Conservation (phyloP, 2,113 vertebrate species). For the Leucopsar rothschildi region DNA sequence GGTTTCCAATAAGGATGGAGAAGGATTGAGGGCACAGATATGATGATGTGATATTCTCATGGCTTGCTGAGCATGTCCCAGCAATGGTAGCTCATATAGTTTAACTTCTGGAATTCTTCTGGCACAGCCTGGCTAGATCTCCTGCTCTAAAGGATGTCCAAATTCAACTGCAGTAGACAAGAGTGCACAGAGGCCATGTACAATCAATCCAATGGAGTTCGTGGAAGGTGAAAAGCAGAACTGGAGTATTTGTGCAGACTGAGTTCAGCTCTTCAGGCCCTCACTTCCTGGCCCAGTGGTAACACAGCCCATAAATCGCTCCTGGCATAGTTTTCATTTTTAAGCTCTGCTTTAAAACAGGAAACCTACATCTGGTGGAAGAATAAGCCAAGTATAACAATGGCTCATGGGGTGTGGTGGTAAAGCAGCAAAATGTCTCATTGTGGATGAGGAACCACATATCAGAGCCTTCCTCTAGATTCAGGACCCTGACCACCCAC, state of each 20-base stretch:
- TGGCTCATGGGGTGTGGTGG: neutral
- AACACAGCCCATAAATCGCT: neutral
- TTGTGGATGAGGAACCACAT: neutral
- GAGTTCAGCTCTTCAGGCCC: neutral
- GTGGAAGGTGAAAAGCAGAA: neutral
- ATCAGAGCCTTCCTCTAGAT: neutral
- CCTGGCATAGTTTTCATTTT: conserved; percentile 2
- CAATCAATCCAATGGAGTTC: neutral
- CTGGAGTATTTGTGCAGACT: neutral
- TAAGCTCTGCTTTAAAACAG: conserved; percentile 2
- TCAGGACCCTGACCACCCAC: neutral
- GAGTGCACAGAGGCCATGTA: neutral
- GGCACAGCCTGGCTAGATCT: neutral
- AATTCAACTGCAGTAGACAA: neutral
- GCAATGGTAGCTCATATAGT: neutral
- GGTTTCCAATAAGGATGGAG: neutral
- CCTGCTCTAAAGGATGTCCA: neutral
- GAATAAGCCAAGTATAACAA: conserved; percentile 14
- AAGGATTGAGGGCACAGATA: neutral
- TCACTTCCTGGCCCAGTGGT: neutral
- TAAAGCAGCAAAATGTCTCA: neutral
- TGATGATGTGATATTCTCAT: neutral
- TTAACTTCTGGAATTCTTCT: neutral
- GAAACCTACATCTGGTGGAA: conserved; percentile 24
- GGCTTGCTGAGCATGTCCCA: neutral